Conservation (phyloP, 2,113 vertebrate species). For the Malaclemys terrapin region DNA sequence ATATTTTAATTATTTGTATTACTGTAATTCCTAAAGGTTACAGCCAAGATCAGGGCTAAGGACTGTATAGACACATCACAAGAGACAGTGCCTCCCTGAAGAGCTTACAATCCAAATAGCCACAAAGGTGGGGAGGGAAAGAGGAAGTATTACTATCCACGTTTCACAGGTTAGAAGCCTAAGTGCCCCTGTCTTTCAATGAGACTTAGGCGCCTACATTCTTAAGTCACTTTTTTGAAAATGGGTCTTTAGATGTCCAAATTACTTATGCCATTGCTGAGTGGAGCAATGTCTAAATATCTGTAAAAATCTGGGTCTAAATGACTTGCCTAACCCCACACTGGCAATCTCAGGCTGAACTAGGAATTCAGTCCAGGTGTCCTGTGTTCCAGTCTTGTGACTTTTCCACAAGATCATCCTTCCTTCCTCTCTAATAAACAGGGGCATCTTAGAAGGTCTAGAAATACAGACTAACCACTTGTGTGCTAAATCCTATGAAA, state of each 20-base stretch:
- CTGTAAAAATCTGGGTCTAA: neutral
- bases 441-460: neutral
- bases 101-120: neutral
- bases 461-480: neutral
- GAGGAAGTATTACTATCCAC: neutral
- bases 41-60: fast-evolving
- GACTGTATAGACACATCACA: fast-evolving
- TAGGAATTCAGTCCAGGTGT: neutral
- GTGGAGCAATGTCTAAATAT: neutral
- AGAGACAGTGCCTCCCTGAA: neutral
- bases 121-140: fast-evolving
- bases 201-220: neutral
- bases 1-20: neutral
- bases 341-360: neutral
- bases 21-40: neutral
- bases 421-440: neutral
- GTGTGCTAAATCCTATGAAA: neutral
- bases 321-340: neutral
- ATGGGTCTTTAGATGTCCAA: neutral
- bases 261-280: neutral
- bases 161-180: fast-evolving
- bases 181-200: neutral
- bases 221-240: neutral
- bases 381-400: fast-evolving
- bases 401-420: fast-evolving